Percentiles rank a stretch among this genome's conserved stretches.
Evolutionary conservation across 2,888 invertebrate genomes (phyloP).

Genomic region (Catocala nupta): DNA sequence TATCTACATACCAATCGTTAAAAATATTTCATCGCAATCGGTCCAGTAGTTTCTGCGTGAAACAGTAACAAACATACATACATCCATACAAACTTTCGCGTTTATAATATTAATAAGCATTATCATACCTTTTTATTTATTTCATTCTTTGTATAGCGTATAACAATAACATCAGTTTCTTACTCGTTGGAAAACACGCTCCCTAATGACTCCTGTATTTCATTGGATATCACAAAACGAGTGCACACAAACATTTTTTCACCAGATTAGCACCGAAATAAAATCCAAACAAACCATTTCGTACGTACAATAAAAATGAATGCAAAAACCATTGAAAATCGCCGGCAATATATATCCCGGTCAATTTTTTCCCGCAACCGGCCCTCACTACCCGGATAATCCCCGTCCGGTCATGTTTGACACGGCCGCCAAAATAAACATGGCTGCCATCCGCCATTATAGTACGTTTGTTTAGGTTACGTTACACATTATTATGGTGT

Average conservation of each 20-base stretch:
- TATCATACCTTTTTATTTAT: no score
- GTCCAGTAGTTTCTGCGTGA: no score
- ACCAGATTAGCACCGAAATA: slow-evolving; percentile 15
- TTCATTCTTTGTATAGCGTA: no score
- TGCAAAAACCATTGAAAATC: slow-evolving; percentile 48
- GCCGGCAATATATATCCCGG: slow-evolving; percentile 45
- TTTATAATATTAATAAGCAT: no score
- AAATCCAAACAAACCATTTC: slow-evolving; percentile 20
- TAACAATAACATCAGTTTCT: background rate
- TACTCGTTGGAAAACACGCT: background rate
- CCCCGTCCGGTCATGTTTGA: slow-evolving; percentile 74
- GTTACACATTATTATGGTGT: slow-evolving; percentile 76
- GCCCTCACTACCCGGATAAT: slow-evolving; percentile 68
- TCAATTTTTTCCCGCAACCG: slow-evolving; percentile 53
- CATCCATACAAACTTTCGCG: no score
- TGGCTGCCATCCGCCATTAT: slow-evolving; percentile 69
- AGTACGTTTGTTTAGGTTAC: slow-evolving; percentile 77
- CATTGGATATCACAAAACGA: slow-evolving; percentile 6
- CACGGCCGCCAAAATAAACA: slow-evolving; percentile 76
- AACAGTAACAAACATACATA: no score
- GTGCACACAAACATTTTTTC: slow-evolving; percentile 5
- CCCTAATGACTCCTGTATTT: background rate
- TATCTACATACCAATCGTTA: no score
- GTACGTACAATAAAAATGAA: slow-evolving; percentile 41
- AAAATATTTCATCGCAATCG: no score